Conservation (phyloP, 2,797 vertebrate genomes). For the Orestias chungarensis region DNA sequence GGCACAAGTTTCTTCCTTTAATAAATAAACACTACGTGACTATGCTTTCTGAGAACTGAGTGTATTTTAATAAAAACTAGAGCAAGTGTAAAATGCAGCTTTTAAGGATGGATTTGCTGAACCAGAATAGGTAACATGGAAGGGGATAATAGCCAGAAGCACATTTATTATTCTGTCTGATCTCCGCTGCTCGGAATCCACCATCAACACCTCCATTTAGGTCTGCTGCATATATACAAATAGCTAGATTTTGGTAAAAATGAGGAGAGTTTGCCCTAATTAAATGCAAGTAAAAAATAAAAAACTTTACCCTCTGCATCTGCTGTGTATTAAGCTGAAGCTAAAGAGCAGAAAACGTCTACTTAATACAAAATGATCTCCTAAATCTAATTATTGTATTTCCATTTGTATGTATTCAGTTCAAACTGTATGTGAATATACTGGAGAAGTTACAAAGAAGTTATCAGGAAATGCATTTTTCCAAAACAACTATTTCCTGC, state of each 20-base stretch:
- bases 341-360: background rate
- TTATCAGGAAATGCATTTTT: too few species aligned
- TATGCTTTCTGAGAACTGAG: constrained; percentile 8
- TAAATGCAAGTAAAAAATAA: background rate
- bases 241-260: background rate
- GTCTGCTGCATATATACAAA: constrained; percentile 36
- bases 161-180: constrained; percentile 69
- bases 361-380: background rate
- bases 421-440: background rate
- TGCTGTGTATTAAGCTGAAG: background rate
- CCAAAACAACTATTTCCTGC: too few species aligned
- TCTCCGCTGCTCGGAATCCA: constrained; percentile 53
- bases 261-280: background rate
- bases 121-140: background rate
- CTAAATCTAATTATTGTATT: background rate
- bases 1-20: too few species aligned
- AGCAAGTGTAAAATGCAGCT: constrained; percentile 12
- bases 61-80: constrained; percentile 24
- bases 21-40: too few species aligned
- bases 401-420: background rate
- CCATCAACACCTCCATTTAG: constrained; percentile 43
- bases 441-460: too few species aligned
- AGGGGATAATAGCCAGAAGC: constrained; percentile 32
- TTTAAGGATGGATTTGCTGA: background rate
- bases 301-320: background rate